Evolutionary conservation across 2,797 vertebrate species (phyloP).

Genomic region (Cheirogaleus major): DNA sequence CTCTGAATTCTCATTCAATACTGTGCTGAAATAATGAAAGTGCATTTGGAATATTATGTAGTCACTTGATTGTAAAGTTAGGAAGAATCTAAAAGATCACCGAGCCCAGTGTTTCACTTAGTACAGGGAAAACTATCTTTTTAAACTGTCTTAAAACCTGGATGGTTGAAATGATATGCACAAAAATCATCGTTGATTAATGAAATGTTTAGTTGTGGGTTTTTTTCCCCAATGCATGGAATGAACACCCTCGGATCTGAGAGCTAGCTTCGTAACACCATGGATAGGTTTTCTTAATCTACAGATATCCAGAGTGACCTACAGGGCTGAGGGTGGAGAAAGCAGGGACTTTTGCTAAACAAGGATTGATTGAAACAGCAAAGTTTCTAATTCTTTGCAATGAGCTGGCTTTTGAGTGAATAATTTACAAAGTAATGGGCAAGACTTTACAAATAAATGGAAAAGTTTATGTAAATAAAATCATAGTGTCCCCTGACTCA

Average conservation of each 20-base stretch:
- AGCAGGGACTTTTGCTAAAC: not conserved
- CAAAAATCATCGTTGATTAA: not conserved
- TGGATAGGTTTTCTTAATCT: not conserved
- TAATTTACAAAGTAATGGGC: conserved; percentile 58
- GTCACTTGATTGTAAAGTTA: not conserved
- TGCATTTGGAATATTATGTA: not conserved
- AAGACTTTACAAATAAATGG: conserved; percentile 49
- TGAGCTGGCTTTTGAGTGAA: conserved; percentile 26
- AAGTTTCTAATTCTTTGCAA: conserved; percentile 24
- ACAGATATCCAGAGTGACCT: not conserved
- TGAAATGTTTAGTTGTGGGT: not conserved
- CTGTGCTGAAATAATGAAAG: not conserved
- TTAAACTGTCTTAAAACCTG: not conserved
- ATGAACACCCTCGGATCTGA: not conserved
- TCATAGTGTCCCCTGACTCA: not conserved
- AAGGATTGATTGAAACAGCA: not conserved
- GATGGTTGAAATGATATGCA: not conserved
- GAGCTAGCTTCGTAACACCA: not conserved
- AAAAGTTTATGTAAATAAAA: conserved; percentile 48
- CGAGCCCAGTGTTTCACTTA: not conserved
- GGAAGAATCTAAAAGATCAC: not conserved
- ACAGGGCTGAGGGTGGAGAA: not conserved
- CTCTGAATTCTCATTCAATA: not conserved
- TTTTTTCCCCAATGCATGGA: not conserved
- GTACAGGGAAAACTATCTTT: not conserved